Evolutionary conservation across 1,140 invertebrate genomes (phyloP), one percentile per base, ranked within the genome.

Genomic region (Drosophila takahashii): DNA sequence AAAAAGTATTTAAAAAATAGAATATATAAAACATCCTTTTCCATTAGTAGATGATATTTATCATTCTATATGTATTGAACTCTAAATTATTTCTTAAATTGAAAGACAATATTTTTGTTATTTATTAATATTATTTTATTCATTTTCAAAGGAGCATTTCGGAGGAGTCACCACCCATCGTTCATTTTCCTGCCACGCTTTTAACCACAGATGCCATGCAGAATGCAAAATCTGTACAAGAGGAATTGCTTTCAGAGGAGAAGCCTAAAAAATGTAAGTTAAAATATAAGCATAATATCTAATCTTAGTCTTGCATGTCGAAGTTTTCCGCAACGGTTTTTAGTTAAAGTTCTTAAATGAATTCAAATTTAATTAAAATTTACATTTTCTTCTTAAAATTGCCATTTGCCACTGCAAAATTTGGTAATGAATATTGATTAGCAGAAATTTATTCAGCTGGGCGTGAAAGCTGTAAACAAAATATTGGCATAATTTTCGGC

Each of bases 401-500:
- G n/a, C n/a, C n/a, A n/a, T 22, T 22, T 1, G 22, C 22, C 22
- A 1, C 22, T 36, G 42, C 34, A 61, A 47, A 45, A 27, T 18
- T 42, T 51, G 18, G 44, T 85, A 89, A 89, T 89, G 72, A 80
- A 89, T 89, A 89, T 89, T 89, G 84, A 89, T 83, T 89, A 79
- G 76, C 15, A 51, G 18, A 10, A 47, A 62, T 66, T 65, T 57
- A 37, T 61, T 39, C 15, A 51, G 48, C 10, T 15, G 34, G 61
- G 18, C 36, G 13, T 54, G 27, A 29, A 44, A 66, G 59, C 57
- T 61, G 73, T 48, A 37, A 29, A 45, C 53, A 75, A 78, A 74
- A 76, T 86, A 75, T 81, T 78, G 66, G 65, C 61, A 79, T 72
- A 76, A 76, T 61, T 62, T 72, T 76, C 61, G 62, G 15, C 10